phyloP scores from a whole-genome alignment of 1,140 invertebrate genomes.

The Apis florea region DNA sequence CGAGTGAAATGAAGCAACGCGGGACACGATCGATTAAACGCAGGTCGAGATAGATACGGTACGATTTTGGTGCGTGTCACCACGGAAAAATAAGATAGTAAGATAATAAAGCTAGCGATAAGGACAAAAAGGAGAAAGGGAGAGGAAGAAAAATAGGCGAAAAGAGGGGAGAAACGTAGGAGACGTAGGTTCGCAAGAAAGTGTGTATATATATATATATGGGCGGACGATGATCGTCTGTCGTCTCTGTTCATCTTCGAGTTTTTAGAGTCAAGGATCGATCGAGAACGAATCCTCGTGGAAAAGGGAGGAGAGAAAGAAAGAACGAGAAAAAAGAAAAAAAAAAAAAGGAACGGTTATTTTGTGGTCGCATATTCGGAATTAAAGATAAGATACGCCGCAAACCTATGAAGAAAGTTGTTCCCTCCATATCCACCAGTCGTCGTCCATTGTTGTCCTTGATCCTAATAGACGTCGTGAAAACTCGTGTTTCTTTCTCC shows the following conservation, averaged over 20 bases:
- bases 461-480: too few relatives aligned
- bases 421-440: too few relatives aligned
- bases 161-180: background rate
- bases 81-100: background rate
- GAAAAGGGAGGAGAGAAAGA: too few relatives aligned
- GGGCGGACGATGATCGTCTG: constrained; percentile 5
- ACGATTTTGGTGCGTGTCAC: background rate
- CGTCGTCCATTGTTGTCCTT: too few relatives aligned
- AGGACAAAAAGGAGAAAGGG: background rate
- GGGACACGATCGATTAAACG: background rate
- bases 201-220: too few relatives aligned
- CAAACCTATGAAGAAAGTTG: too few relatives aligned
- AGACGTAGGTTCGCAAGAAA: background rate
- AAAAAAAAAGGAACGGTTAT: too few relatives aligned
- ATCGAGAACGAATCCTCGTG: too few relatives aligned
- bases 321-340: too few relatives aligned
- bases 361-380: too few relatives aligned
- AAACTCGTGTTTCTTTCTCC: background rate
- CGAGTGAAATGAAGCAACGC: background rate
- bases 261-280: too few relatives aligned
- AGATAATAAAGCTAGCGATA: background rate
- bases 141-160: background rate
- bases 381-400: too few relatives aligned
- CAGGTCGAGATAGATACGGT: background rate
- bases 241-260: background rate